These are phyloP conservation scores for Myotis myotis DNA, from an alignment of 2,797 vertebrate genomes.

Conservation along the genomic window DNA sequence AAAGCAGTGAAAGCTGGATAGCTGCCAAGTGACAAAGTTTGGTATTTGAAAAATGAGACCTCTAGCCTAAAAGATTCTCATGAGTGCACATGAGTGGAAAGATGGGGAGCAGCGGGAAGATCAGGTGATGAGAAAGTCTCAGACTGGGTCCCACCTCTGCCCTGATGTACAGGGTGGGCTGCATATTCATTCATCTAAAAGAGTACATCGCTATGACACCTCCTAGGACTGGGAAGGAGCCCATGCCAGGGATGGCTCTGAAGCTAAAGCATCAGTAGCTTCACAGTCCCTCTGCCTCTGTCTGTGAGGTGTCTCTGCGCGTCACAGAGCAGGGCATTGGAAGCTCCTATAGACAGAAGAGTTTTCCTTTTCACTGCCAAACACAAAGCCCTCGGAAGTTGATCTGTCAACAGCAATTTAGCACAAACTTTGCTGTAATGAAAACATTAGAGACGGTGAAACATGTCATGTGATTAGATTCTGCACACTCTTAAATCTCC, in stretches of 20 bases:
- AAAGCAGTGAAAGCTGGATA: background rate
- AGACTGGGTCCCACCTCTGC: background rate
- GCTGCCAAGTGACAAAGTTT: constrained; percentile 8
- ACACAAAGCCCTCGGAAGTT: background rate
- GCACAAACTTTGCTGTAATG: background rate
- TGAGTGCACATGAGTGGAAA: background rate
- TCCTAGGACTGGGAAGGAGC: background rate
- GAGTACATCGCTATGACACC: background rate
- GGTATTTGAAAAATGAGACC: constrained; percentile 20
- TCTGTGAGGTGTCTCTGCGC: background rate
- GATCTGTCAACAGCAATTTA: background rate
- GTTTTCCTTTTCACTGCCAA: constrained; percentile 47
- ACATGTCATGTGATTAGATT: background rate
- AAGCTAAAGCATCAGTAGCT: background rate
- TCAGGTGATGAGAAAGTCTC: background rate
- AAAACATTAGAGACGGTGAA: background rate
- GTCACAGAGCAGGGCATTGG: background rate
- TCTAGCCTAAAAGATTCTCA: background rate
- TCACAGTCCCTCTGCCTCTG: background rate
- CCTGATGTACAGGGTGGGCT: background rate
- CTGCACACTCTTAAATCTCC: background rate
- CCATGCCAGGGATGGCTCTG: background rate
- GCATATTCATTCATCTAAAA: background rate
- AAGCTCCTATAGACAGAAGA: constrained; percentile 5
- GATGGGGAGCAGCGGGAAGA: background rate